phyloP scores from a whole-genome alignment of 92 coral and sea anemone genomes.

The Micromussa lordhowensis region DNA sequence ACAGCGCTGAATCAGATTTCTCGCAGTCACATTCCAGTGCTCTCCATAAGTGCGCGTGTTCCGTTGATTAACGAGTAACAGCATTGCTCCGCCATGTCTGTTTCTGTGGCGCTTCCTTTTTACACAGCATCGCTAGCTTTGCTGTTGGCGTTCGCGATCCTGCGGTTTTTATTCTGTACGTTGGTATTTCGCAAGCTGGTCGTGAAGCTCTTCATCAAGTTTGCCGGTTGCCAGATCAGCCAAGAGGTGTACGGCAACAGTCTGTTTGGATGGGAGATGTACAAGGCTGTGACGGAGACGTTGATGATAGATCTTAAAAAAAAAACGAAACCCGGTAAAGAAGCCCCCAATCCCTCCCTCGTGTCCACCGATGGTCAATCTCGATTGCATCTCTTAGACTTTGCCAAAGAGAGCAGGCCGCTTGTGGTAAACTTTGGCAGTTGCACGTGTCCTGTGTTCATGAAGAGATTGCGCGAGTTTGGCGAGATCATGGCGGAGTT shows the following conservation, averaged over 20 bases:
- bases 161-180: constrained; percentile 50
- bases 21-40: constrained; percentile 29
- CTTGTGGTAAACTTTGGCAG: constrained; percentile 93
- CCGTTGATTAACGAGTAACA: constrained; percentile 16
- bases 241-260: constrained; percentile 78
- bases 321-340: constrained; percentile 52
- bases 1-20: constrained; percentile 32
- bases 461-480: constrained; percentile 76
- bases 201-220: constrained; percentile 44
- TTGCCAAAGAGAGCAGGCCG: constrained; percentile 78
- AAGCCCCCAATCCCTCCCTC: constrained; percentile 85
- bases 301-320: constrained; percentile 70
- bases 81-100: constrained; percentile 17
- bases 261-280: constrained; percentile 90
- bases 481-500: constrained; percentile 76
- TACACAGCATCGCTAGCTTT: constrained; percentile 59
- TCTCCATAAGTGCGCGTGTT: constrained; percentile 19
- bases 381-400: constrained; percentile 76
- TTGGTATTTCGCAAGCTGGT: constrained; percentile 49
- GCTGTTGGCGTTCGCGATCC: constrained; percentile 62
- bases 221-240: constrained; percentile 56
- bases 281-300: constrained; percentile 69
- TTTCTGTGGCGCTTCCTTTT: constrained; percentile 55
- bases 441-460: constrained; percentile 88
- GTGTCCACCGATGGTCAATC: constrained; percentile 79